A percentile compares a stretch with the other conserved stretches of the same genome.
Evolutionary conservation across 2,797 vertebrate species (phyloP).

Genomic region (Darevskia mixta): DNA sequence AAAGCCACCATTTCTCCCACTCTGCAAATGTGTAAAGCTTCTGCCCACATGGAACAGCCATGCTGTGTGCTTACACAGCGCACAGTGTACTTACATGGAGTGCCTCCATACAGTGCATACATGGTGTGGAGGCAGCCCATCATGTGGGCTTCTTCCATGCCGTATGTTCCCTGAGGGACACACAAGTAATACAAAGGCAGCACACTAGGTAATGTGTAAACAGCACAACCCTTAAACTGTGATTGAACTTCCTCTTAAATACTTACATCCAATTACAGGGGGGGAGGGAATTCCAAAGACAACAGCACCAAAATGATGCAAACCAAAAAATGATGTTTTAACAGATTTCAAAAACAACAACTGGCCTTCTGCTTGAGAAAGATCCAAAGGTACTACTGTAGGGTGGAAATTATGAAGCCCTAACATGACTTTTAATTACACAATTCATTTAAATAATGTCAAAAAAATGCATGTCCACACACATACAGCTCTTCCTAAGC

Average conservation of each 20-base stretch:
- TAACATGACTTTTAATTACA: neutral
- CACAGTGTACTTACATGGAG: neutral
- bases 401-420: neutral
- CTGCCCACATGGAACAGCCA: neutral
- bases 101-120: neutral
- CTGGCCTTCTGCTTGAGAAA: neutral
- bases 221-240: neutral
- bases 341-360: slow-evolving; percentile 6
- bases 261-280: neutral
- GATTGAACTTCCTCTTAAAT: neutral
- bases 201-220: neutral
- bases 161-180: neutral
- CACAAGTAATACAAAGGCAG: neutral
- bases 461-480: accelerated
- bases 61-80: too few relatives aligned
- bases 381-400: neutral
- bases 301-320: neutral
- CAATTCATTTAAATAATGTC: neutral
- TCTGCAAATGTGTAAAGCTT: neutral
- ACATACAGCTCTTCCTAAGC: neutral
- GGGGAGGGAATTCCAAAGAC: neutral
- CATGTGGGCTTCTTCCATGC: neutral
- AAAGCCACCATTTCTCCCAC: neutral
- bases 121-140: neutral
- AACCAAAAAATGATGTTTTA: neutral